Percentiles rank a stretch among this genome's conserved stretches.
Evolutionary conservation across 2,888 invertebrate genomes (phyloP).

Genomic region (Ectemnius continuus): DNA sequence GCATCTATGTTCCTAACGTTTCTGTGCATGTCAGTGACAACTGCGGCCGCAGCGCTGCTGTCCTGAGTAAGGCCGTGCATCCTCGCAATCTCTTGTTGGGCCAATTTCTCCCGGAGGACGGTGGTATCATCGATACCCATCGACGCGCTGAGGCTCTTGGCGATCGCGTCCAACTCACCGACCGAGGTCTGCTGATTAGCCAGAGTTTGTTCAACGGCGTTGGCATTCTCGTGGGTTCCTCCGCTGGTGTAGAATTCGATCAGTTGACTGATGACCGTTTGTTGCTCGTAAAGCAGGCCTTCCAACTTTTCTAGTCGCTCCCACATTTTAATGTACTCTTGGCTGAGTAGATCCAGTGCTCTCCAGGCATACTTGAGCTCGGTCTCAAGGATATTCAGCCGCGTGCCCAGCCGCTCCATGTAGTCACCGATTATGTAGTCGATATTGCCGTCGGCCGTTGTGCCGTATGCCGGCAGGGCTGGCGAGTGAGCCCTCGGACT

Average conservation of each 20-base stretch:
- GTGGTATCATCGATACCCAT: constrained; percentile 73
- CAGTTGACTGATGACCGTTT: constrained; percentile 92
- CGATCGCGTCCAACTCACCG: constrained; percentile 73
- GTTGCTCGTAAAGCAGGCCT: constrained; percentile 91
- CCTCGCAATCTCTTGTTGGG: constrained; percentile 72
- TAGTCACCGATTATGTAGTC: constrained; percentile 93
- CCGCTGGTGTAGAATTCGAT: constrained; percentile 87
- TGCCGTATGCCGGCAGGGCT: constrained; percentile 61
- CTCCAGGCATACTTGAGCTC: constrained; percentile 96
- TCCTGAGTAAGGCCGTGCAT: constrained; percentile 72
- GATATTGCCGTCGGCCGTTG: constrained; percentile 64
- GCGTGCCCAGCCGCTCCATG: constrained; percentile 93
- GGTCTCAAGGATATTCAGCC: constrained; percentile 92
- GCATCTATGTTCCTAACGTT: constrained; percentile 72
- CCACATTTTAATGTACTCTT: constrained; percentile 97
- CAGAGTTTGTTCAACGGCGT: constrained; percentile 64
- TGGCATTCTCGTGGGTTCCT: constrained; percentile 76
- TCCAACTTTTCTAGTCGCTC: constrained; percentile 93
- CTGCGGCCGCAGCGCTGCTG: constrained; percentile 61
- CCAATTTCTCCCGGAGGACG: constrained; percentile 71
- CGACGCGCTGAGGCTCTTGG: constrained; percentile 72
- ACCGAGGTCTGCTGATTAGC: constrained; percentile 68
- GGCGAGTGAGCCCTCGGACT: constrained; percentile 68
- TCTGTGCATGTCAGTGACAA: constrained; percentile 70
- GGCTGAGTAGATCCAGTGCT: constrained; percentile 92